Conservation (phyloP, 2,888 invertebrate genomes). For the Gymnosoma rotundatum region DNA sequence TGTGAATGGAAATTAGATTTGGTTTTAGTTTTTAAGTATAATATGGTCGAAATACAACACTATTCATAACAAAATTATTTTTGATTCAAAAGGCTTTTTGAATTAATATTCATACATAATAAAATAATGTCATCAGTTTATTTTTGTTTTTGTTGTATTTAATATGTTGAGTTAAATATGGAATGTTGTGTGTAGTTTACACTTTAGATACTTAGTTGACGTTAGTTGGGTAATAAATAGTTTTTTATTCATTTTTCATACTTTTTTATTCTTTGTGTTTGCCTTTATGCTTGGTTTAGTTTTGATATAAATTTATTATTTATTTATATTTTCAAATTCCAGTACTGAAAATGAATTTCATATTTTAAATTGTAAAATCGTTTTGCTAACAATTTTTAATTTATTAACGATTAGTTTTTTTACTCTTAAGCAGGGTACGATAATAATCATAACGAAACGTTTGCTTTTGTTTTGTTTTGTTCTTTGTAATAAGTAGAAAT, state of each 20-base stretch:
- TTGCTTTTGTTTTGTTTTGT: no score
- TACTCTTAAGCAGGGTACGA: no score
- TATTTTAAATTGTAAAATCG: not conserved
- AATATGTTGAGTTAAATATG: not conserved
- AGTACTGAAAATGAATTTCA: constrained; percentile 18
- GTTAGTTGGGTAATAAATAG: constrained; percentile 26
- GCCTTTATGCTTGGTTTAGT: constrained; percentile 52
- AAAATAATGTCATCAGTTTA: constrained; percentile 44
- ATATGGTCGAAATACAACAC: constrained; percentile 59
- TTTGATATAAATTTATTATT: not conserved
- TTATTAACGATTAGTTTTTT: no score
- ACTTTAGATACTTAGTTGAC: constrained; percentile 32
- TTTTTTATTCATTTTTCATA: constrained; percentile 23
- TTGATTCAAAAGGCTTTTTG: constrained; percentile 60
- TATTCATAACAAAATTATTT: constrained; percentile 53
- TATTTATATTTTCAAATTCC: not conserved
- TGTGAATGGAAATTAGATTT: constrained; percentile 29
- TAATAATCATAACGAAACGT: no score
- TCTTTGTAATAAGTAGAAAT: no score
- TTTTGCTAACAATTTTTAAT: no score
- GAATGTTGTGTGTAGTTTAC: constrained; percentile 1
- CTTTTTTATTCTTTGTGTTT: not conserved
- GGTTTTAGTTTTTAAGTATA: not conserved
- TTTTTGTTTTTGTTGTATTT: not conserved
- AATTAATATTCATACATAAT: constrained; percentile 9